These are phyloP conservation scores for Odocoileus virginianus DNA, from an alignment of 2,113 vertebrate species.

Conservation along the genomic window DNA sequence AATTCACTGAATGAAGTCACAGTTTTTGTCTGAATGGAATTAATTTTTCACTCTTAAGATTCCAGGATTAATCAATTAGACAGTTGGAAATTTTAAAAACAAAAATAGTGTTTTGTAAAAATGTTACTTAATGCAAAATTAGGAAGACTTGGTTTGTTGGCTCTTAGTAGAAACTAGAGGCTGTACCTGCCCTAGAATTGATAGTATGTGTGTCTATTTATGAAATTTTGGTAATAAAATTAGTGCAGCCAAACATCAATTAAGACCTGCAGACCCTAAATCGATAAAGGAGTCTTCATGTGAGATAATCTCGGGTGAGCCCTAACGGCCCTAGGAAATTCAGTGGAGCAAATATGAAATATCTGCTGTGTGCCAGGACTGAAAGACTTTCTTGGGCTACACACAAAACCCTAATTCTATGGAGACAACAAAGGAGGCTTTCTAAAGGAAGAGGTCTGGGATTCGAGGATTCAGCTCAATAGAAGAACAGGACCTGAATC, in stretches of 20 bases:
- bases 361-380: not conserved
- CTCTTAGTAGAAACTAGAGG: not conserved
- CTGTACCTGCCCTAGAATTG: not conserved
- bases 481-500: not conserved
- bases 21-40: slow-evolving; percentile 12
- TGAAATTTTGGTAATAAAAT: not conserved
- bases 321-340: not conserved
- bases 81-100: not conserved
- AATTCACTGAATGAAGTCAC: not conserved
- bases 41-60: not conserved
- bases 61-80: not conserved
- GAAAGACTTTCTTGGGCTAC: not conserved
- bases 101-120: not conserved
- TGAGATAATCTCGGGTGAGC: not conserved
- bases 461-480: not conserved
- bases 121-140: not conserved
- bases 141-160: not conserved
- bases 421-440: not conserved
- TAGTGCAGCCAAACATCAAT: not conserved
- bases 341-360: not conserved
- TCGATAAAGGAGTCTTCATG: not conserved
- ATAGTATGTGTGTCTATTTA: not conserved
- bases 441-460: not conserved
- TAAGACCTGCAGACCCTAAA: not conserved
- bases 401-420: not conserved